Evolutionary conservation across 2,888 invertebrate genomes (phyloP).

Genomic region (Julus scanicus): DNA sequence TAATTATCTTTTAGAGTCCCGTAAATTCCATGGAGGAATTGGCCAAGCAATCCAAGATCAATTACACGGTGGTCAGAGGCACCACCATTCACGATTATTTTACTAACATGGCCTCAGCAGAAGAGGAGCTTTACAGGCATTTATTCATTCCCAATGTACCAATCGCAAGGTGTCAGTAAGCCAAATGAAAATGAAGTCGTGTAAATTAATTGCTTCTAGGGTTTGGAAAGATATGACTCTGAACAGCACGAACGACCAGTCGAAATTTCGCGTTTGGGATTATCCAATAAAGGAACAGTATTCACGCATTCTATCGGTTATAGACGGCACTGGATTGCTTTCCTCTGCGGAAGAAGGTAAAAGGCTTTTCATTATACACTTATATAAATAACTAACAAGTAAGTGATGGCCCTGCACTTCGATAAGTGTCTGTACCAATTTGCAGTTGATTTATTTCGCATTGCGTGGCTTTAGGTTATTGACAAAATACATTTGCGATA

Average conservation of each 20-base stretch:
- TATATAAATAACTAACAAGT: conserved; percentile 64
- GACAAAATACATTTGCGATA: neutral
- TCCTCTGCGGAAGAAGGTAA: conserved; percentile 75
- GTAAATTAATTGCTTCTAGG: conserved; percentile 67
- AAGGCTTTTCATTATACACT: neutral
- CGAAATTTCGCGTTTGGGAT: conserved; percentile 88
- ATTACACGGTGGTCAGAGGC: conserved; percentile 83
- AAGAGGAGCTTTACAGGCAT: conserved; percentile 84
- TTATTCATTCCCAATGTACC: conserved; percentile 61
- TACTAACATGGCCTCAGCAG: conserved; percentile 90
- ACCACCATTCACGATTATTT: conserved; percentile 84
- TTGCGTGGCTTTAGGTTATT: neutral
- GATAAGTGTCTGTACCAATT: neutral
- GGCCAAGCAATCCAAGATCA: conserved; percentile 86
- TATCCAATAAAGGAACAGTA: conserved; percentile 93
- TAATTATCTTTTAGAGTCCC: conserved; percentile 73
- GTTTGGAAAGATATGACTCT: conserved; percentile 90
- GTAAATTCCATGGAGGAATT: conserved; percentile 88
- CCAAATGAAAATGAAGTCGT: neutral
- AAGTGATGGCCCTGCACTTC: conserved; percentile 70
- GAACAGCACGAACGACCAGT: conserved; percentile 79
- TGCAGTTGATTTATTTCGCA: neutral
- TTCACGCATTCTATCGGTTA: conserved; percentile 85
- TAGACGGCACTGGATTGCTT: conserved; percentile 79
- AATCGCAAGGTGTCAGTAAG: neutral